These are phyloP conservation scores for Drosophila putrida DNA, from an alignment of 2,888 invertebrate species.

Conservation along the genomic window DNA sequence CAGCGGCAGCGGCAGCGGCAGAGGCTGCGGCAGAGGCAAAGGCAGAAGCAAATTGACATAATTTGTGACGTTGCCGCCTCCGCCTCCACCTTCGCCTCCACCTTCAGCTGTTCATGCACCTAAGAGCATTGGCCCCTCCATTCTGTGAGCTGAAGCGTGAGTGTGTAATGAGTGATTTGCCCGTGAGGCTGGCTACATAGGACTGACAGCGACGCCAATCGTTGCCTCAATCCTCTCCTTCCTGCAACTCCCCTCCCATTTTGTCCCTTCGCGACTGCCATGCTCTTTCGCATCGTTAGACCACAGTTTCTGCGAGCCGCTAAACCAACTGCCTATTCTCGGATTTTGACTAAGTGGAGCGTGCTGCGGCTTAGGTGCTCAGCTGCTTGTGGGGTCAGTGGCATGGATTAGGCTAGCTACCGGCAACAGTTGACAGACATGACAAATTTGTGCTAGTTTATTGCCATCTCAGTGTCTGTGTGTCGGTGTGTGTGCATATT, in stretches of 20 bases:
- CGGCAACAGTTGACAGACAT: constrained; percentile 70
- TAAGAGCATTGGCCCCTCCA: background rate
- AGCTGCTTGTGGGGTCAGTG: constrained; percentile 70
- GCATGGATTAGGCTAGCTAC: constrained; percentile 58
- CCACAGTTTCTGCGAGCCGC: constrained; percentile 55
- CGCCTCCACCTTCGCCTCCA: constrained; percentile 13
- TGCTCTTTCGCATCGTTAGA: constrained; percentile 13
- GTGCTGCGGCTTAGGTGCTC: constrained; percentile 78
- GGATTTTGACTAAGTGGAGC: constrained; percentile 77
- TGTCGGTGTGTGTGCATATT: constrained; percentile 13
- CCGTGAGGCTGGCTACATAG: constrained; percentile 66
- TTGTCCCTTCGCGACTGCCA: background rate
- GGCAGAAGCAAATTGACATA: constrained; percentile 74
- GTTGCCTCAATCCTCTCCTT: constrained; percentile 9
- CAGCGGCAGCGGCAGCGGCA: constrained; percentile 39
- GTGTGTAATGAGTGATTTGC: constrained; percentile 81
- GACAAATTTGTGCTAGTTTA: constrained; percentile 66
- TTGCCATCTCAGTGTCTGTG: constrained; percentile 24
- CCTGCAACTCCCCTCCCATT: too few relatives aligned
- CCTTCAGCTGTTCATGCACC: background rate
- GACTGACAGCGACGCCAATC: constrained; percentile 54
- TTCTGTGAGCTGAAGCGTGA: constrained; percentile 66
- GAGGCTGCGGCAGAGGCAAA: constrained; percentile 39
- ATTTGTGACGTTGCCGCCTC: constrained; percentile 67
- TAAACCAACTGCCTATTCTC: constrained; percentile 55